Base-by-base conservation (phyloP, 2,888 invertebrate species). In the Yponomeuta cagnagella region DNA sequence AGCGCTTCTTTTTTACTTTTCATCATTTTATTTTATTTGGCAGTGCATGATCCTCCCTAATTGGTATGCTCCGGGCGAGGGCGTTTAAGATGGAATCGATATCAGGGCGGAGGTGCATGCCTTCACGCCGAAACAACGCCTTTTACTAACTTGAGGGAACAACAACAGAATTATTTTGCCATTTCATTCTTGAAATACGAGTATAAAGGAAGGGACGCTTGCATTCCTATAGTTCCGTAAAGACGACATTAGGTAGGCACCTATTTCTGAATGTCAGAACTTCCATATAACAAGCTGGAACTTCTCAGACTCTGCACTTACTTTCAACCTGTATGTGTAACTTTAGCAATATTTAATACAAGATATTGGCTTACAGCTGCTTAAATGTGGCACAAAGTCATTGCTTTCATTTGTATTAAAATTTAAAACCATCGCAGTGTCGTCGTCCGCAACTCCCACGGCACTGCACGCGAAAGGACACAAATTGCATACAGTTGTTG, bases 401-500 rank as follows among this genome's bases (percentile, higher is more conserved):
- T 58, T 58, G 52, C 52, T 31, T 68, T 37, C 68, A 68, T 68
- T 65, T 65, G 48, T 67, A 67, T 64, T 70, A n/a, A 66, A 71
- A 68, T 68, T 66, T 43, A 58, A 71, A 63, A 33, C 43, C 71
- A 66, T 43, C 63, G 33, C 58, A 65, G 70, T 66, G 31, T 12
- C 6, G 31, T 58, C 52, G 52, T 15, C 52, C 52, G 52, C 70
- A 12, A 72, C 72, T 72, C 72, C 72, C 72, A 72, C 71, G 70
- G 72, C 63, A 69, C 67, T 71, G 65, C 70, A 65, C 70, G 52
- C 67, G 48, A 72, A 70, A 82, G 83, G 81, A 81, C 87, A 86
- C 87, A 88, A 89, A 89, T 88, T 88, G 85, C 86, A 83, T 83
- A 86, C 84, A 87, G 88, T 89, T 90, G 88, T 89, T 90, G 88